These are phyloP conservation scores for Chloroceryle inda DNA, from an alignment of 2,797 vertebrate genomes.

Conservation along the genomic window DNA sequence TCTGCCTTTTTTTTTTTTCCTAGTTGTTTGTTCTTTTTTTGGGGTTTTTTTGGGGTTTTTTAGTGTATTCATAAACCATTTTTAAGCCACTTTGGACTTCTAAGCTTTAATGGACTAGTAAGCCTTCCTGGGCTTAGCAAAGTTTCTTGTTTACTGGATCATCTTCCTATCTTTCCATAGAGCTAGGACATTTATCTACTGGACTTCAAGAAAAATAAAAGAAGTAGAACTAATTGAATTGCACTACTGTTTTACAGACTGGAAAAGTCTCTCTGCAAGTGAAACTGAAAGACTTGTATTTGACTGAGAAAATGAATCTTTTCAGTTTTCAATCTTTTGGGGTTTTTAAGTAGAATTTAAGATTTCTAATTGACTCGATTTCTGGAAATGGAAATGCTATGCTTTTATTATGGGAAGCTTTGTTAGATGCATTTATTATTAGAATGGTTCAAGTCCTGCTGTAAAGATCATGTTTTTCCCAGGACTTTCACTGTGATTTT, in stretches of 20 bases:
- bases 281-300: slow-evolving; percentile 81
- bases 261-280: slow-evolving; percentile 86
- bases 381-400: slow-evolving; percentile 82
- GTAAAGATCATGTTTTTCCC: slow-evolving; percentile 80
- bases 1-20: slow-evolving; percentile 65
- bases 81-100: slow-evolving; percentile 81
- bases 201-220: slow-evolving; percentile 84
- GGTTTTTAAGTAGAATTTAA: slow-evolving; percentile 88
- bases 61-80: slow-evolving; percentile 66
- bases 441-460: slow-evolving; percentile 82
- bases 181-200: slow-evolving; percentile 83
- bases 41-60: neutral
- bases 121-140: slow-evolving; percentile 82
- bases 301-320: slow-evolving; percentile 79
- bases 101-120: slow-evolving; percentile 83
- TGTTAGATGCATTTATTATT: slow-evolving; percentile 83
- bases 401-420: slow-evolving; percentile 84
- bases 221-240: slow-evolving; percentile 88
- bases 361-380: slow-evolving; percentile 87
- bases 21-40: neutral
- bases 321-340: slow-evolving; percentile 88
- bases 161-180: slow-evolving; percentile 87
- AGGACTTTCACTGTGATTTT: slow-evolving; percentile 95
- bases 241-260: slow-evolving; percentile 94
- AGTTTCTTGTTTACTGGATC: slow-evolving; percentile 87